These are phyloP conservation scores for Melanocharis versteri DNA, from an alignment of 2,113 vertebrate species.

Conservation along the genomic window DNA sequence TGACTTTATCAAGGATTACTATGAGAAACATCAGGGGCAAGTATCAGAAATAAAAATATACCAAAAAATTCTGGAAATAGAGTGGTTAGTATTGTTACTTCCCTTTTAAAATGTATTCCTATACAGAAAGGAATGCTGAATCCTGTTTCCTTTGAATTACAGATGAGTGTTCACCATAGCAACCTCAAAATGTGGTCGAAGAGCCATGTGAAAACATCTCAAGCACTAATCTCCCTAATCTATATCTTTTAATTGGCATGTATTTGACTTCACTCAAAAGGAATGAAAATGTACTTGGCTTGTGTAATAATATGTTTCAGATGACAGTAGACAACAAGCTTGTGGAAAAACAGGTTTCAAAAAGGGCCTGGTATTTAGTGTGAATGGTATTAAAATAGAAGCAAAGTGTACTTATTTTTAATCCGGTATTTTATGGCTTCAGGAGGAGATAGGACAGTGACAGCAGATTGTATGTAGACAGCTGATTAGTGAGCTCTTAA, in stretches of 20 bases:
- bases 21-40: background rate
- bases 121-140: background rate
- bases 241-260: background rate
- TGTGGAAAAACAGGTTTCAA: background rate
- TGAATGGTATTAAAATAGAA: background rate
- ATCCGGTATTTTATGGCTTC: background rate
- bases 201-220: background rate
- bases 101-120: background rate
- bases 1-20: background rate
- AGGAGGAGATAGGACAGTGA: background rate
- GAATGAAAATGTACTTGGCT: background rate
- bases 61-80: background rate
- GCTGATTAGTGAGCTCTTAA: background rate
- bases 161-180: conserved; percentile 3
- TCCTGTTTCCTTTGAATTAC: background rate
- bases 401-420: background rate
- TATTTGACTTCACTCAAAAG: background rate
- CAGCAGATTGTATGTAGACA: background rate
- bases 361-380: background rate
- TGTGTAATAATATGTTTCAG: background rate
- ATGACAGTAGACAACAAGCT: background rate
- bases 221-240: background rate
- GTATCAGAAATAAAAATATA: background rate
- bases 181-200: conserved; percentile 23
- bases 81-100: background rate